phyloP scores from a whole-genome alignment of 2,797 vertebrate genomes.

The Bryconaethiops microstoma region DNA sequence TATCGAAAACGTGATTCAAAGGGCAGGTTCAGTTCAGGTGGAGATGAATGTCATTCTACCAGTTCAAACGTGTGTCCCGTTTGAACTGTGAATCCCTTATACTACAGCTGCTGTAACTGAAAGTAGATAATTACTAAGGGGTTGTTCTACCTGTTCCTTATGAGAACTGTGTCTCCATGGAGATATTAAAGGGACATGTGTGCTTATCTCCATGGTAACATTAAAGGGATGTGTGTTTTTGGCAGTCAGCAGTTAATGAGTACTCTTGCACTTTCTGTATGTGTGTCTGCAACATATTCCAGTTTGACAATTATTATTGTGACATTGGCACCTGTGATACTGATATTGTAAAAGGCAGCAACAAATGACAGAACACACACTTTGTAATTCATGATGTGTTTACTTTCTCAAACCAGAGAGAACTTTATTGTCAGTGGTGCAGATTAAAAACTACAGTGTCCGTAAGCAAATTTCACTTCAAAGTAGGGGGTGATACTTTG shows the following conservation, averaged over 20 bases:
- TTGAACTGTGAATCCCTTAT: neutral
- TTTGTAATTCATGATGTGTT: no score
- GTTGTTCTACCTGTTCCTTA: constrained; percentile 17
- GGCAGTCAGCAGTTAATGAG: neutral
- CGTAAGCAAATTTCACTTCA: no score
- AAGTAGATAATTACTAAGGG: constrained; percentile 21
- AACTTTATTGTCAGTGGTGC: no score
- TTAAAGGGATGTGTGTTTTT: constrained; percentile 39
- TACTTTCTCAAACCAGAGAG: no score
- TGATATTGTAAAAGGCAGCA: neutral
- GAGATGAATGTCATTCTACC: neutral
- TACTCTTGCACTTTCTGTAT: neutral
- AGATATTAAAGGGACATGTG: constrained; percentile 22
- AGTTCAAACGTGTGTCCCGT: neutral
- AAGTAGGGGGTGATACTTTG: no score
- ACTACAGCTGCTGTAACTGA: neutral
- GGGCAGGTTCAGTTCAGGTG: neutral
- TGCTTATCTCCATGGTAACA: constrained; percentile 31
- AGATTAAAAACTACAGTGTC: no score
- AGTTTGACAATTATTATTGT: no score
- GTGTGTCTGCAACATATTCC: neutral
- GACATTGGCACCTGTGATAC: neutral
- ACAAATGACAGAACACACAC: no score
- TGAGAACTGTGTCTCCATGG: constrained; percentile 19
- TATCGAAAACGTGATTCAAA: constrained; percentile 19